Conservation (phyloP, 2,888 invertebrate species). For the Tipula helvola region DNA sequence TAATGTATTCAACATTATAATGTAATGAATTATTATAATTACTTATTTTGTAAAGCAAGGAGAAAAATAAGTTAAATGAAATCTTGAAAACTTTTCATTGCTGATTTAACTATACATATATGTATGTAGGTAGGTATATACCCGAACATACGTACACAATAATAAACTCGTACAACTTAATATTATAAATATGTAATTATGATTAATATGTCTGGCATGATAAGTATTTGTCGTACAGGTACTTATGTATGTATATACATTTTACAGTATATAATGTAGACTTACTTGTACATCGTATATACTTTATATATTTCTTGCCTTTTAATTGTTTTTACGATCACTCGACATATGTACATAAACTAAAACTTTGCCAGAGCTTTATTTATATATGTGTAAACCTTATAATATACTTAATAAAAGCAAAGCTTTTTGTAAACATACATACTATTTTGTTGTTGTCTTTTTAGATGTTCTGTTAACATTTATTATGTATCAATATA, state of each 20-base stretch:
- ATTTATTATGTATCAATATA: too few relatives aligned
- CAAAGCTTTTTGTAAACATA: not conserved
- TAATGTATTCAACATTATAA: not conserved
- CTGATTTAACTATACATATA: not conserved
- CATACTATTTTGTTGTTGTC: too few relatives aligned
- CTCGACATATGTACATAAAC: not conserved
- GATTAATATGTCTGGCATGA: not conserved
- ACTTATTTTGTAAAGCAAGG: not conserved
- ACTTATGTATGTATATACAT: not conserved
- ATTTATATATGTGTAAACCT: too few relatives aligned
- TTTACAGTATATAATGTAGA: not conserved
- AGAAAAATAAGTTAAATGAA: not conserved
- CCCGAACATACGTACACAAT: not conserved
- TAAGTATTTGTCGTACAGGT: not conserved
- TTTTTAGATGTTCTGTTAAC: too few relatives aligned
- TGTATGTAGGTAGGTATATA: not conserved
- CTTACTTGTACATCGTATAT: not conserved
- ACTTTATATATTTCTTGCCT: not conserved
- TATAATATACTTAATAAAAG: too few relatives aligned
- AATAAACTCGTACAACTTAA: not conserved
- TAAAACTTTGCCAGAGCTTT: not conserved
- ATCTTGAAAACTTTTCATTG: not conserved
- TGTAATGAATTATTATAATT: not conserved
- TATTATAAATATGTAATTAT: not conserved
- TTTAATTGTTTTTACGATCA: not conserved